phyloP scores from a whole-genome alignment of 2,113 vertebrate species.

The Trematocara marginatum region DNA sequence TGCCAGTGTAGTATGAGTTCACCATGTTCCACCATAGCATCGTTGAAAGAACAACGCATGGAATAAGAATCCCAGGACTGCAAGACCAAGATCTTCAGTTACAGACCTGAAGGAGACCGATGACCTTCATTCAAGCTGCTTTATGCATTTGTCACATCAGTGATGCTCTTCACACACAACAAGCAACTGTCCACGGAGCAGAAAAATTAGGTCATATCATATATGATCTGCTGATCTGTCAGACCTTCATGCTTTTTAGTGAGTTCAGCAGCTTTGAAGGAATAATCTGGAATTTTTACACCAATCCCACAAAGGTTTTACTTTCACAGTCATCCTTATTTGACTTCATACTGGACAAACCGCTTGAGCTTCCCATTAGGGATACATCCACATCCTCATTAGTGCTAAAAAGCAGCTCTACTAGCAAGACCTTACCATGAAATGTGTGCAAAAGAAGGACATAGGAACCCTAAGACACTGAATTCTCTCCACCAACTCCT shows the following conservation, averaged over 20 bases:
- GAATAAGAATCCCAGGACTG: background rate
- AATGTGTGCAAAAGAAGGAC: background rate
- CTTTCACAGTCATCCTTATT: slow-evolving; percentile 4
- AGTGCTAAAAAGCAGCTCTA: background rate
- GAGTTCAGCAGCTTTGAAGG: slow-evolving; percentile 10
- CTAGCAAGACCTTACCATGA: background rate
- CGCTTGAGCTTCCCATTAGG: background rate
- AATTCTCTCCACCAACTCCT: background rate
- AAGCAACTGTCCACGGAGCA: slow-evolving; percentile 4
- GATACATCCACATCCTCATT: background rate
- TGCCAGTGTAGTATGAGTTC: slow-evolving; percentile 42
- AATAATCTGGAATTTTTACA: background rate
- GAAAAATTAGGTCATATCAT: background rate
- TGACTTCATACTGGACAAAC: background rate
- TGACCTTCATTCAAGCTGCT: slow-evolving; percentile 26
- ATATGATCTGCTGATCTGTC: background rate
- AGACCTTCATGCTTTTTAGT: slow-evolving; percentile 26
- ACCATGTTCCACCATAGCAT: slow-evolving; percentile 43
- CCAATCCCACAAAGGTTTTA: background rate
- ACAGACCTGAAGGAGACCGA: background rate
- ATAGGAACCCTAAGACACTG: background rate
- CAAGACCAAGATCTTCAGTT: slow-evolving; percentile 1
- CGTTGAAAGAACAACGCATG: background rate
- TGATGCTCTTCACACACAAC: slow-evolving; percentile 9
- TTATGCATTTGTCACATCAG: slow-evolving; percentile 7